Conservation (phyloP, 2,113 vertebrate species). For the Naja naja region DNA sequence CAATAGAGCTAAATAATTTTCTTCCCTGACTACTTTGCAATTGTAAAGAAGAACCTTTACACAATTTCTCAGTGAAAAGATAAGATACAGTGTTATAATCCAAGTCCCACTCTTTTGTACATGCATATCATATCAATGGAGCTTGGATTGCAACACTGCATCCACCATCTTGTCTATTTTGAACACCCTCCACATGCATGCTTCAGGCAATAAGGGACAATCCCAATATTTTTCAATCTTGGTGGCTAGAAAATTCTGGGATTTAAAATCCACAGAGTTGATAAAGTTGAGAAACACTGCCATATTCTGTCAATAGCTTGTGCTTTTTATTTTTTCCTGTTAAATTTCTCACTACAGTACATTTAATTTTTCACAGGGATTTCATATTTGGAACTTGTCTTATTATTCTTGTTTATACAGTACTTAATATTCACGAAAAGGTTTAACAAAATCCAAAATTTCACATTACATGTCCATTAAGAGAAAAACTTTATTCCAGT, state of each 20-base stretch:
- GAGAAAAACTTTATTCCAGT: not conserved
- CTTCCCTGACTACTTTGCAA: not conserved
- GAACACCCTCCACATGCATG: not conserved
- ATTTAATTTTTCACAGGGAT: not conserved
- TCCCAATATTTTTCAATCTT: not conserved
- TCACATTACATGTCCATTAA: not conserved
- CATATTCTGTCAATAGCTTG: not conserved
- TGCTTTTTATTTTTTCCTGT: not conserved
- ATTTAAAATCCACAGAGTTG: not conserved
- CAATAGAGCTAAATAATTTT: not conserved
- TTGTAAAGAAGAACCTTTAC: not conserved
- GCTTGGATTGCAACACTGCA: not conserved
- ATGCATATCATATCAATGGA: not conserved
- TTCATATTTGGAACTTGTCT: not conserved
- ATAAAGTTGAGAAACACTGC: not conserved
- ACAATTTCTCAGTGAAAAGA: not conserved
- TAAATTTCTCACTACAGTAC: not conserved
- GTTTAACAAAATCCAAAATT: not conserved
- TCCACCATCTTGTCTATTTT: not conserved
- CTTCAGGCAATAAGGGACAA: not conserved
- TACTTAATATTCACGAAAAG: not conserved
- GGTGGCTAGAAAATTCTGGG: not conserved
- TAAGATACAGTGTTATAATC: not conserved
- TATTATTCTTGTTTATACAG: not conserved
- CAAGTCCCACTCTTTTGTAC: not conserved